Conservation (phyloP, 2,797 vertebrate genomes). For the Furcifer pardalis region DNA sequence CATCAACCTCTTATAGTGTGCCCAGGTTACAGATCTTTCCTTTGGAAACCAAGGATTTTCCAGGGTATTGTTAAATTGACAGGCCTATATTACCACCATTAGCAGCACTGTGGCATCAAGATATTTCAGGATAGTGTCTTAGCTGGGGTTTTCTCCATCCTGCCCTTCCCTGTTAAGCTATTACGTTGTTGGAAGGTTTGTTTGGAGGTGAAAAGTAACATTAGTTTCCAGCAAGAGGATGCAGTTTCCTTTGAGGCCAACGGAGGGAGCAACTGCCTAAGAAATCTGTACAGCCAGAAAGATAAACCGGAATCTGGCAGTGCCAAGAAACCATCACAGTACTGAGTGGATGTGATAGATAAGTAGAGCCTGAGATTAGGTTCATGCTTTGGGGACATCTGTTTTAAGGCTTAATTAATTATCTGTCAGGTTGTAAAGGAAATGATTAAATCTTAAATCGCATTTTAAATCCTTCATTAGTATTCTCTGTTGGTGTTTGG, state of each 20-base stretch:
- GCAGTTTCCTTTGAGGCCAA: slow-evolving; percentile 21
- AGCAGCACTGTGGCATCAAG: no score
- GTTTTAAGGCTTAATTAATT: slow-evolving; percentile 46
- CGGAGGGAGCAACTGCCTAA: slow-evolving; percentile 20
- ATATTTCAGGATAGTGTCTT: no score
- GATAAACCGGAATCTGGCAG: background rate
- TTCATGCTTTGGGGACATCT: slow-evolving; percentile 41
- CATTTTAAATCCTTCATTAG: slow-evolving; percentile 43
- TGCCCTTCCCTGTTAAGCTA: background rate
- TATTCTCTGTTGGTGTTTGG: slow-evolving; percentile 31
- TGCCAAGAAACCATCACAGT: slow-evolving; percentile 24
- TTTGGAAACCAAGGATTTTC: no score
- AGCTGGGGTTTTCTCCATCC: background rate
- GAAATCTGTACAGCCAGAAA: background rate
- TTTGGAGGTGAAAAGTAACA: background rate
- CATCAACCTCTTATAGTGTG: no score
- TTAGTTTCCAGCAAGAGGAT: background rate
- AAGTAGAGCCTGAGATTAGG: slow-evolving; percentile 17
- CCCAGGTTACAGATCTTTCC: no score
- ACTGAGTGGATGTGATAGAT: slow-evolving; percentile 29
- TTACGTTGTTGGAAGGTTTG: background rate
- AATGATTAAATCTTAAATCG: slow-evolving; percentile 38
- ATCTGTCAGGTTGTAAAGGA: slow-evolving; percentile 36
- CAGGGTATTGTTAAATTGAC: no score
- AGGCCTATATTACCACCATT: no score